A percentile compares a stretch with the other conserved stretches of the same genome.
Evolutionary conservation across 2,888 invertebrate species (phyloP).

Genomic region (Leptopilina syphax): DNA sequence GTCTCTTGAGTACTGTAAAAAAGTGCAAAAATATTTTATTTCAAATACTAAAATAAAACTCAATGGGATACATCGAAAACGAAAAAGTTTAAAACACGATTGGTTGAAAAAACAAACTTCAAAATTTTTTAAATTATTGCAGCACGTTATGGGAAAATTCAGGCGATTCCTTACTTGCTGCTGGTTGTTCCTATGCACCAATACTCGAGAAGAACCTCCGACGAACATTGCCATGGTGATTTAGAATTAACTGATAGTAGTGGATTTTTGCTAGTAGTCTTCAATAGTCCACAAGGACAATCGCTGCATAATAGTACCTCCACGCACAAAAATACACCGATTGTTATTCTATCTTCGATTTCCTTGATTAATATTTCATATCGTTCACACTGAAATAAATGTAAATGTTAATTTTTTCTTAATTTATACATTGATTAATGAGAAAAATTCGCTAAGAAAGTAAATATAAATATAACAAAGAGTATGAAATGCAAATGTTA

Average conservation of each 20-base stretch:
- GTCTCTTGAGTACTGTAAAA: slow-evolving; percentile 69
- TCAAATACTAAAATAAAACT: no score
- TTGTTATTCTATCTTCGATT: slow-evolving; percentile 69
- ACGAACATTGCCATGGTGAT: slow-evolving; percentile 74
- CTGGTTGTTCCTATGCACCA: slow-evolving; percentile 87
- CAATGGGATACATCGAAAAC: no score
- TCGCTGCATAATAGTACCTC: slow-evolving; percentile 88
- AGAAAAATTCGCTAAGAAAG: no score
- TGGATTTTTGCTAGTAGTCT: slow-evolving; percentile 71
- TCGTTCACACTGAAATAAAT: slow-evolving; percentile 69
- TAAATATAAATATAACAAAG: no score
- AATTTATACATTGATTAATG: no score
- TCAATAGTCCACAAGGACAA: slow-evolving; percentile 80
- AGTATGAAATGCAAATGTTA: no score
- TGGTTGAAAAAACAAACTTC: no score
- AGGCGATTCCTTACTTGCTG: slow-evolving; percentile 78
- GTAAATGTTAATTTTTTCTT: neutral
- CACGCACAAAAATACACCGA: slow-evolving; percentile 81
- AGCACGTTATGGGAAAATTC: no score
- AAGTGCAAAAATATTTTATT: neutral
- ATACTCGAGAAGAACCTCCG: slow-evolving; percentile 86
- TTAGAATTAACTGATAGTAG: slow-evolving; percentile 72
- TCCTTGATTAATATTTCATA: slow-evolving; percentile 73
- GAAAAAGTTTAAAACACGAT: no score
- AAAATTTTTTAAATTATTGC: no score